Conservation (phyloP, 2,113 vertebrate genomes). For the Chionodraco myersi region DNA sequence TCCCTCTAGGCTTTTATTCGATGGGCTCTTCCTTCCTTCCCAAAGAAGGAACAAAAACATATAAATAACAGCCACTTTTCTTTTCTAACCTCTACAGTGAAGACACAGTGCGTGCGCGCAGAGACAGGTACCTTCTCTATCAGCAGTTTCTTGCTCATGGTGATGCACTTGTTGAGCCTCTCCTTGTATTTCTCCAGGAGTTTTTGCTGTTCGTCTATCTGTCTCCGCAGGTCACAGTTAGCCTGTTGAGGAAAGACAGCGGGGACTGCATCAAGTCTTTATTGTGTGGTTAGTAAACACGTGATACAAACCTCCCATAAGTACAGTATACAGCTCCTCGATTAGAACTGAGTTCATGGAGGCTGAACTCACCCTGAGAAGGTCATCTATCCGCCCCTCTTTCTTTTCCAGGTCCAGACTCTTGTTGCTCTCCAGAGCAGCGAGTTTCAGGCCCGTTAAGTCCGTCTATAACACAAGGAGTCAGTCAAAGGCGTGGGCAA, state of each 20-base stretch:
- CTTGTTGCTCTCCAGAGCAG: conserved; percentile 98
- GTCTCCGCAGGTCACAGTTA: conserved; percentile 98
- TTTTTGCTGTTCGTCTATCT: conserved; percentile 99
- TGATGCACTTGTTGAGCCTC: conserved; percentile 99
- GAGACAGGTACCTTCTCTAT: conserved; percentile 92
- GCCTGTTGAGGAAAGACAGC: conserved; percentile 82
- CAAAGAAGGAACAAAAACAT: not conserved
- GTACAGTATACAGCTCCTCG: not conserved
- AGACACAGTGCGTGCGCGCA: not conserved
- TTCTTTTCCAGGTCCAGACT: conserved; percentile 98
- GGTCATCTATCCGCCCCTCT: conserved; percentile 97
- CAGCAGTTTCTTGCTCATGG: conserved; percentile 99
- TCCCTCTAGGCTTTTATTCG: too few relatives aligned
- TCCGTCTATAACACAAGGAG: conserved; percentile 85
- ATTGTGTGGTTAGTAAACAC: not conserved
- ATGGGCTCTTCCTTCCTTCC: not conserved
- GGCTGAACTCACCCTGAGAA: conserved; percentile 86
- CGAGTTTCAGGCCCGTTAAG: conserved; percentile 94
- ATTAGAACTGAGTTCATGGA: not conserved
- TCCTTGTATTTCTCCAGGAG: conserved; percentile 99
- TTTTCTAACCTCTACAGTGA: not conserved
- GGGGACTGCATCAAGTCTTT: not conserved
- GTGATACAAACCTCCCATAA: not conserved
- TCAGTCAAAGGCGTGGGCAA: not conserved
- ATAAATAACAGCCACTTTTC: not conserved